phyloP scores from a whole-genome alignment of 1,140 invertebrate genomes.

The Temnothorax longispinosus region DNA sequence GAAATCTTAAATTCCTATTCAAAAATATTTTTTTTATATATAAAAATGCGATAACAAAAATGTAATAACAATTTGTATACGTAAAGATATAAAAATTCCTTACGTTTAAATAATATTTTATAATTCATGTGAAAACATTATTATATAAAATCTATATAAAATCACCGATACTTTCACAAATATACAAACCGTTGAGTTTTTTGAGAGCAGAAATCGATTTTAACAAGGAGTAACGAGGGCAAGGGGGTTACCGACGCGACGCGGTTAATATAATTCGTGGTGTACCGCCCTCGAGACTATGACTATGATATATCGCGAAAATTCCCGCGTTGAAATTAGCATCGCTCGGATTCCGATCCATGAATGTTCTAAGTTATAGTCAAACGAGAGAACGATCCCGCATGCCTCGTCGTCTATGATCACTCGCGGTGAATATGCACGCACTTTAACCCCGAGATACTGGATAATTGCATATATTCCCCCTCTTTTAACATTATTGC shows the following conservation, averaged over 20 bases:
- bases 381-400: constrained; percentile 30
- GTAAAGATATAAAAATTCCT: background rate
- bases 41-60: background rate
- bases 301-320: background rate
- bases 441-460: background rate
- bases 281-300: constrained; percentile 18
- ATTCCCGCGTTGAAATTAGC: constrained; percentile 69
- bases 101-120: background rate
- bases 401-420: background rate
- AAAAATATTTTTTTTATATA: background rate
- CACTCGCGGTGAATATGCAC: background rate
- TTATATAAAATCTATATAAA: background rate
- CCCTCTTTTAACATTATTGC: background rate
- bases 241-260: constrained; percentile 23
- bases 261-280: constrained; percentile 64
- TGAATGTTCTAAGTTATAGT: constrained; percentile 52
- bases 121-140: background rate
- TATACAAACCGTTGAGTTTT: background rate
- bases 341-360: constrained; percentile 62
- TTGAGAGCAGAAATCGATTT: constrained; percentile 6
- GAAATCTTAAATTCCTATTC: background rate
- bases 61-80: background rate
- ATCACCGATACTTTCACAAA: background rate
- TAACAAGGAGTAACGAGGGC: background rate
- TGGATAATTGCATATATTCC: background rate